These are phyloP conservation scores for Drosophila kanekoi DNA, from an alignment of 2,888 invertebrate species.

Conservation along the genomic window DNA sequence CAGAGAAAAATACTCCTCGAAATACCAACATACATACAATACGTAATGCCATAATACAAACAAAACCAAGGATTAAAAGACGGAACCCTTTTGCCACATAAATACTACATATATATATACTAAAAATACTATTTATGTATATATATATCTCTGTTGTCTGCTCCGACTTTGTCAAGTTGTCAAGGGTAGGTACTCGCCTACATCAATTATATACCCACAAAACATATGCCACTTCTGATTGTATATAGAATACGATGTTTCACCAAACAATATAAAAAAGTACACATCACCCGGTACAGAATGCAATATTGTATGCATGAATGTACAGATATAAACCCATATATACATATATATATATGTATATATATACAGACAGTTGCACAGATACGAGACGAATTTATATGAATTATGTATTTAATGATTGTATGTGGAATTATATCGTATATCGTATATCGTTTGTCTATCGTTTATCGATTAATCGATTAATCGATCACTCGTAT, in stretches of 20 bases:
- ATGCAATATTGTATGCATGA: conserved; percentile 62
- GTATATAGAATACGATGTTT: conserved; percentile 40
- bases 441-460: conserved; percentile 3
- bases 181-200: conserved; percentile 47
- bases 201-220: conserved; percentile 6
- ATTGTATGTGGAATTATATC: conserved; percentile 14
- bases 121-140: conserved; percentile 1
- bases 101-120: conserved; percentile 15
- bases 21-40: conserved; percentile 22
- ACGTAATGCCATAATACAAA: conserved; percentile 35
- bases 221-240: conserved; percentile 37
- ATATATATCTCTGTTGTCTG: conserved; percentile 35
- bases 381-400: conserved; percentile 34
- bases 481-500: conserved; percentile 6
- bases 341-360: conserved; percentile 7
- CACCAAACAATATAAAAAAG: conserved; percentile 9
- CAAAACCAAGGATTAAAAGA: conserved; percentile 28
- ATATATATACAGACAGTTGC: conserved; percentile 8
- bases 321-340: conserved; percentile 26
- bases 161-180: conserved; percentile 10
- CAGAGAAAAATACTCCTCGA: conserved; percentile 6
- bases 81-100: conserved; percentile 22
- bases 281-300: conserved; percentile 32
- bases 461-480: conserved; percentile 3
- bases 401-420: conserved; percentile 16